Base-by-base conservation (phyloP, 2,797 vertebrate genomes). In the Somateria mollissima region DNA sequence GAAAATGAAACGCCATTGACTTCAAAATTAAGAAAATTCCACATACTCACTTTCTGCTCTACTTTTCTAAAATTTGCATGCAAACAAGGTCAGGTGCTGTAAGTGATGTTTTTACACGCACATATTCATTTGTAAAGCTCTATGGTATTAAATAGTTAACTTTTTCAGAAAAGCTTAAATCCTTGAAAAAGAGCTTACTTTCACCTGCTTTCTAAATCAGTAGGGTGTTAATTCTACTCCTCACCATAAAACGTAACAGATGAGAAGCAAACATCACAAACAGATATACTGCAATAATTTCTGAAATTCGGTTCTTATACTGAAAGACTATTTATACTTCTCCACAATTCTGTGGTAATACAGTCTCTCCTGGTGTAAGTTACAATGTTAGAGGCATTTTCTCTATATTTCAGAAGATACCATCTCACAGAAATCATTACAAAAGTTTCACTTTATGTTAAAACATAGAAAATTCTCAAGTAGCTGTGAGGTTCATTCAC, bases 81-180 rank as follows among this genome's bases (percentile, higher is more conserved):
- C 25, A 86, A 16, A 4, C 16, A 12, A 86, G 65, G 25, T 28
- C 32, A 49, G 16, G 30, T 54, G 27, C 12, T 57, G 1, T 32
- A 62, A 67, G 27, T 13, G 13, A 18, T 9, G 19, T 34, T 91
- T 67, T 47, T 51, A 37, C 20, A 80, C 37, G 37, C 30, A 64
- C 10, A 11, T 10, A 57, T 9, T 37, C 11, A 49, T 13, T 9
- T 72, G 36, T 28, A 80, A 88, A 67, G 28, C 21, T 86, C 78
- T 39, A 49, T 4, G 70, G 10, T 17, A 77, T 17, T 45, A 62
- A 72, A 25, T 25, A 81, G 5, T 20, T 34, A 3, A 1, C 32
- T 28, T 64, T 8, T 9, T 1, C 3, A 3, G 43, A 41, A 88
- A 28, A 27, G 36, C 25, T 0, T 15, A 54, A 0, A 6, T 6